phyloP scores from a whole-genome alignment of 2,888 invertebrate genomes.

The Polydrusus tereticollis region DNA sequence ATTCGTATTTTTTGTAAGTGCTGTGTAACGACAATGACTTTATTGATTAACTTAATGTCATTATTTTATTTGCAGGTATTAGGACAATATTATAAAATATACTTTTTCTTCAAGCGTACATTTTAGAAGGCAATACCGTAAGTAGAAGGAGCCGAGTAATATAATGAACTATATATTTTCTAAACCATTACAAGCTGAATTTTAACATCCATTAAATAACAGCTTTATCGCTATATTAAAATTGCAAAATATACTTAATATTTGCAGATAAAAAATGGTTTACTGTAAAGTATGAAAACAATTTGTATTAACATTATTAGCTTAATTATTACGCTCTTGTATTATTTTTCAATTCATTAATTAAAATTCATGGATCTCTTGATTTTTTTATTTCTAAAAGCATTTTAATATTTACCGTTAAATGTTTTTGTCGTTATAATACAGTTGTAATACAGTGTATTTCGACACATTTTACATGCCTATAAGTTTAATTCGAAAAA shows the following conservation, averaged over 20 bases:
- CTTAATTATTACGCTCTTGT: neutral
- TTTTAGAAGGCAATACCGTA: too few species aligned
- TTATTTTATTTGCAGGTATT: neutral
- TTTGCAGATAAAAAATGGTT: neutral
- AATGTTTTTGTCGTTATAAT: neutral
- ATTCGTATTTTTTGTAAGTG: neutral
- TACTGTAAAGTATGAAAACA: neutral
- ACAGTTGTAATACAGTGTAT: neutral
- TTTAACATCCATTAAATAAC: too few species aligned
- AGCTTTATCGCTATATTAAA: neutral
- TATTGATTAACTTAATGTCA: neutral
- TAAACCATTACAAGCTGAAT: too few species aligned
- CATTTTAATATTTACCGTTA: too few species aligned
- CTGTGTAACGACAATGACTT: conserved; percentile 1
- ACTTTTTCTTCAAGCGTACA: too few species aligned
- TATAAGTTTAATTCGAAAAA: too few species aligned
- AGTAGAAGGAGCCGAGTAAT: too few species aligned
- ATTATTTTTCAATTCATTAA: neutral
- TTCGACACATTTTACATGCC: too few species aligned
- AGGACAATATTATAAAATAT: too few species aligned
- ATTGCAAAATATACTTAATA: neutral
- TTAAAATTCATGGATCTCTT: neutral
- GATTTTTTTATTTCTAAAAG: neutral
- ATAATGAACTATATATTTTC: too few species aligned
- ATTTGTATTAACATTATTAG: neutral